Conservation (phyloP, 2,113 vertebrate genomes). For the Condylura cristata region DNA sequence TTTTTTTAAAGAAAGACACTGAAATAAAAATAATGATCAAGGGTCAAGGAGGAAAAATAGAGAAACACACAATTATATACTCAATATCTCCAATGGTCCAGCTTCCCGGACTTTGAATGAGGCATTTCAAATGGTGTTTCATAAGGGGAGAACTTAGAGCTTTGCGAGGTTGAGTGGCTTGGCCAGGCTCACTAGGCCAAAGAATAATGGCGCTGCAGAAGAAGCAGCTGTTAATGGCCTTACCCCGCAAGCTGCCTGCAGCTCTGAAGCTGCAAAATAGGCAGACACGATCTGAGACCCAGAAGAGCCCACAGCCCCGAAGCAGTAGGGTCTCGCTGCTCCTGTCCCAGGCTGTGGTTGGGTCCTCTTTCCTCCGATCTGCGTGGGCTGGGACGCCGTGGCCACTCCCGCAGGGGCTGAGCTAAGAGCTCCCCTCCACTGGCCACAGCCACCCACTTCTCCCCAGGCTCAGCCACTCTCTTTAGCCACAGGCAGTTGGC, state of each 20-base stretch:
- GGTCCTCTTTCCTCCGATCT: not conserved
- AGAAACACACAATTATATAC: not conserved
- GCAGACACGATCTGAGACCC: not conserved
- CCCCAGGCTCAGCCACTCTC: not conserved
- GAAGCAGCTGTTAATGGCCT: fast-evolving
- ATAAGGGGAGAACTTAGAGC: not conserved
- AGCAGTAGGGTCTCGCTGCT: not conserved
- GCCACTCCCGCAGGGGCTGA: not conserved
- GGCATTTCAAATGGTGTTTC: not conserved
- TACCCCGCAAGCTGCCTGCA: fast-evolving
- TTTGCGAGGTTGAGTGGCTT: not conserved
- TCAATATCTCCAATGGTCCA: not conserved
- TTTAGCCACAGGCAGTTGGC: not conserved
- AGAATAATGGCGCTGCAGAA: not conserved
- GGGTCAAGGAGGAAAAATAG: not conserved
- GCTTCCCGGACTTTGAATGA: not conserved
- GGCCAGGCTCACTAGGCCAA: not conserved
- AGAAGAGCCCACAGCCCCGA: fast-evolving
- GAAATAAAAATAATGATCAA: not conserved
- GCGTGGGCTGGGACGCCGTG: not conserved
- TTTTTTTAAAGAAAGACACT: not conserved
- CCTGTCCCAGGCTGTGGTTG: not conserved
- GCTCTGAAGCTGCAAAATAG: not conserved
- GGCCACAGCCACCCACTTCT: not conserved
- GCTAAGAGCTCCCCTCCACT: not conserved